Base-by-base conservation (phyloP, 2,797 vertebrate genomes). In the Phataginus tetradactyla region DNA sequence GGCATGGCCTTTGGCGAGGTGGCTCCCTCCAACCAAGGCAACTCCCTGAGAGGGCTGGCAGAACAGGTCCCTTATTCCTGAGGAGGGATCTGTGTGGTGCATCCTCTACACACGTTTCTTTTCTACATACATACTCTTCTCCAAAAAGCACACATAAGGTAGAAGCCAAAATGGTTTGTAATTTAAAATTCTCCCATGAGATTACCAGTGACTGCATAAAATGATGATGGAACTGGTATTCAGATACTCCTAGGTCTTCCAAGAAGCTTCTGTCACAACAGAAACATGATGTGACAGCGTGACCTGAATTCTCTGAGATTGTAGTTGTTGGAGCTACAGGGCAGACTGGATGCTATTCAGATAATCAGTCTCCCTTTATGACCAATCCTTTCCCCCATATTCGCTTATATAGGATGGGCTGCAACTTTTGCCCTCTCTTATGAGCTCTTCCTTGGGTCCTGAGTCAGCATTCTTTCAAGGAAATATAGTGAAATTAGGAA, bases 391-490 rank as follows among this genome's bases (percentile, higher is more conserved):
- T 63, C 12, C 5, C 57, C 25, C 9, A 2, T 59, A 29, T 78
- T 78, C 74, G 32, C 7, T 88, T 68, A 11, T 12, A 37, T 23
- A 64, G 63, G 29, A 11, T 1, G 5, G 5, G 25, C 39, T 75
- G 39, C 53, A 74, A 75, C 13, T 77, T 68, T 63, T n/a, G 23
- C 1, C 92, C 1, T 37, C 11, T 94, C 74, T 93, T 51, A 29
- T 39, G 29, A 91, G 32, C 15, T 77, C 10, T 64, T 80, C 77
- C 51, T 81, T 86, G 68, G 51, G 12, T 74, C 37, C 68, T 37
- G 59, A 85, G 96, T 97, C 92, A 96, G 34, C 74, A 92, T 39
- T 78, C 6, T 90, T 23, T 86, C 7, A 34, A 72, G 78, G 84
- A 95, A 96, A 88, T 63, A 4, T 13, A 8, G n/a, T 75, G 94